Conservation (phyloP, 2,113 vertebrate genomes). For the Nothocercus nigrocapillus region DNA sequence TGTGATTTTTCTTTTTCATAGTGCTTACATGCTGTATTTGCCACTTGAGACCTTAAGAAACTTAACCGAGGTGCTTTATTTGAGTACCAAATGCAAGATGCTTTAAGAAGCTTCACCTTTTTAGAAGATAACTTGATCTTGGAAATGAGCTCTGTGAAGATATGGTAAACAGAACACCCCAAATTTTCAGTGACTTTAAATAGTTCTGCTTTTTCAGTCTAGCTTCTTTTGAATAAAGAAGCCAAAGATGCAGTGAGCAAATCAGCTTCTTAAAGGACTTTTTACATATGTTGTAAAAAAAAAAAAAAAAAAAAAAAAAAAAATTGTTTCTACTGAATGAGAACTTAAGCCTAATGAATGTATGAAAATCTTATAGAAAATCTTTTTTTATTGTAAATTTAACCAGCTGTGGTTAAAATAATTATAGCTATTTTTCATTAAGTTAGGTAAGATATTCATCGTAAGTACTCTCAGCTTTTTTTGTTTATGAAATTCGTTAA, state of each 20-base stretch:
- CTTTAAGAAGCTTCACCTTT: neutral
- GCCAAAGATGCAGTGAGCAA: neutral
- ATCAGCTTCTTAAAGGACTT: neutral
- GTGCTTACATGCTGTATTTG: neutral
- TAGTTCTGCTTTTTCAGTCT: neutral
- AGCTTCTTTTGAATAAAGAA: neutral
- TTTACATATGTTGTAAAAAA: neutral
- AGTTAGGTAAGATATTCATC: neutral
- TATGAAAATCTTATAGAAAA: neutral
- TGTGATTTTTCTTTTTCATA: neutral
- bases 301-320: neutral
- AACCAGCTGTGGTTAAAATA: neutral
- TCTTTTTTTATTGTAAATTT: neutral
- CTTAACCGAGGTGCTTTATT: neutral
- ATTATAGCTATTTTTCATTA: neutral
- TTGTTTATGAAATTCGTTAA: conserved; percentile 16
- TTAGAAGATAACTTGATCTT: neutral
- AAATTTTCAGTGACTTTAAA: neutral
- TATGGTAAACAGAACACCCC: neutral
- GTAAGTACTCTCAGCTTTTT: neutral
- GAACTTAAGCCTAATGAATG: neutral
- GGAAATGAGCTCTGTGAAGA: neutral
- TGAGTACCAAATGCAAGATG: neutral
- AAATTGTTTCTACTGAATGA: neutral
- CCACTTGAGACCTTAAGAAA: neutral